Evolutionary conservation across 2,888 invertebrate genomes (phyloP).

Genomic region (Cremastinae sp.): DNA sequence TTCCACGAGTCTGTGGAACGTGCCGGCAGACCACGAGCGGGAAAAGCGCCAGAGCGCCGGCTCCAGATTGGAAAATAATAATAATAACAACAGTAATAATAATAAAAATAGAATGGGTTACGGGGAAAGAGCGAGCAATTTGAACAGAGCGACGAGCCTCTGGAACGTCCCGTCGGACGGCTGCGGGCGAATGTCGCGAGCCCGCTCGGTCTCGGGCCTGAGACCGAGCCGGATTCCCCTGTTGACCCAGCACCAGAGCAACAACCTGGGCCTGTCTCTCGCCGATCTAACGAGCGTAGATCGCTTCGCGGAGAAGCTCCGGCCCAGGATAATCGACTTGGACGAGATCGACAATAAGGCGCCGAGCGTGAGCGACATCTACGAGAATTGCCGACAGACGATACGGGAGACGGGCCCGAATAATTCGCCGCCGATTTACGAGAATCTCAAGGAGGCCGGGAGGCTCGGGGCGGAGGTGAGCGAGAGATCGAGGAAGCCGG

Average conservation of each 20-base stretch:
- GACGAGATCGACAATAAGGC: constrained; percentile 76
- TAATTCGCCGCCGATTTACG: constrained; percentile 67
- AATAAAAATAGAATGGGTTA: too few species aligned
- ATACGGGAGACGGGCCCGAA: background rate
- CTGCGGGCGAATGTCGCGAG: constrained; percentile 61
- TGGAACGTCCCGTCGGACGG: constrained; percentile 73
- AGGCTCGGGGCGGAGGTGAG: constrained; percentile 20
- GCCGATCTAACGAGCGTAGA: constrained; percentile 77
- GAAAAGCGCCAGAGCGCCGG: constrained; percentile 44
- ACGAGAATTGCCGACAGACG: constrained; percentile 72
- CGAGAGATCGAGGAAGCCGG: constrained; percentile 68
- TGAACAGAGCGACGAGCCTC: constrained; percentile 75
- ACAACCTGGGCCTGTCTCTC: constrained; percentile 76
- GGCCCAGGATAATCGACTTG: constrained; percentile 62
- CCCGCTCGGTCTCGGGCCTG: constrained; percentile 65
- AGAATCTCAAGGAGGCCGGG: constrained; percentile 64
- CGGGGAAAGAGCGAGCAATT: constrained; percentile 50
- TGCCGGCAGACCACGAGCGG: constrained; percentile 63
- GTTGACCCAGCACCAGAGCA: constrained; percentile 69
- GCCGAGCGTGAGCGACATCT: constrained; percentile 72
- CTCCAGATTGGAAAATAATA: too few species aligned
- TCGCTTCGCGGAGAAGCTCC: constrained; percentile 70
- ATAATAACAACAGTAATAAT: too few species aligned
- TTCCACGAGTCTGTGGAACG: constrained; percentile 74
- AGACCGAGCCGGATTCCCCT: constrained; percentile 77